Base-by-base conservation (phyloP, 2,113 vertebrate species). In the Apistogramma diplotaenia region DNA sequence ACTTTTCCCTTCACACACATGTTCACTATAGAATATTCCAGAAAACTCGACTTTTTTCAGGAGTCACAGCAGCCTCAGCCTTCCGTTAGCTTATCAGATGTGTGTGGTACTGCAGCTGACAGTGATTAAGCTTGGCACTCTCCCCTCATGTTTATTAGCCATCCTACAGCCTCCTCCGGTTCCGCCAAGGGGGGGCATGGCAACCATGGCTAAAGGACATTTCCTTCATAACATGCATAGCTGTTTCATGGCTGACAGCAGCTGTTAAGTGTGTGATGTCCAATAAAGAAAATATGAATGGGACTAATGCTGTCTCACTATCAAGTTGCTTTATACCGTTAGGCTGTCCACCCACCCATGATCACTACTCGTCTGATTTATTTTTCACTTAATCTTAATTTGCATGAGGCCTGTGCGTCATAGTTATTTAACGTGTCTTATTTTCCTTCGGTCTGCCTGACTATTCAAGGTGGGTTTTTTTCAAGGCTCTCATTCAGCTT, bases 391-490 rank as follows among this genome's bases (percentile, higher is more conserved):
- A 67, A 25, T 51, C 76, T 65, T 76, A 1, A 83, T 88, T 75
- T 71, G 73, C 80, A 91, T 79, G 25, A 80, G 33, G 54, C 80
- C 37, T 58, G 87, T 89, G 87, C 81, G 81, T 89, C 92, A 91
- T 19, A 55, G 78, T 37, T 67, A 35, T 82, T 60, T 72, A 54
- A 87, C 25, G 5, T 37, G 8, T 51, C 35, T 59, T 72, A 54
- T 18, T 37, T 78, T 56, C 57, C 37, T 49, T 81, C 29, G 72
- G 40, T 65, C 57, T 77, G 55, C 25, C 54, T 60, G 65, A 18
- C 25, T 78, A 4, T 57, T 60, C 18, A 76, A 60, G 21, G 62
- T 71, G 29, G 33, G 33, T 9, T 31, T 23, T 79, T 74, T 59
- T 54, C 29, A 31, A 57, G 6, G 29, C 35, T 53, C 15, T 70